Percentiles rank a stretch among this genome's conserved stretches.
Evolutionary conservation across 2,797 vertebrate genomes (phyloP).

Genomic region (Bufotes viridis): DNA sequence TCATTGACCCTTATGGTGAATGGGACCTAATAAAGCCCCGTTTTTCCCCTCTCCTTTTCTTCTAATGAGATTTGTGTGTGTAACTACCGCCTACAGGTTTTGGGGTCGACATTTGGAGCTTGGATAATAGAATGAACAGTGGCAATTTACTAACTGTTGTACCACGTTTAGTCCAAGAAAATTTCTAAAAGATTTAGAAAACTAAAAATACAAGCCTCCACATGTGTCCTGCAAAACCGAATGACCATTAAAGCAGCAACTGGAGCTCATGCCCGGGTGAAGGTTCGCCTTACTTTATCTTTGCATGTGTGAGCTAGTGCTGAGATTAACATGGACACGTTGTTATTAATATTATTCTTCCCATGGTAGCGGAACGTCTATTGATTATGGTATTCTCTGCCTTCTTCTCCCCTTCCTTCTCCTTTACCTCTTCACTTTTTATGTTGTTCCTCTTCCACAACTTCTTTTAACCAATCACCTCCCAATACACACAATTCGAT

Average conservation of each 20-base stretch:
- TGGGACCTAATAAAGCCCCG: slow-evolving; percentile 32
- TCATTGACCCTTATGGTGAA: slow-evolving; percentile 48
- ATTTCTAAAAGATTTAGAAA: no score
- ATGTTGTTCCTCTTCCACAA: background rate
- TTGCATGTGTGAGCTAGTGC: slow-evolving; percentile 33
- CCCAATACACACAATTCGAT: background rate
- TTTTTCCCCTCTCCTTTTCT: slow-evolving; percentile 9
- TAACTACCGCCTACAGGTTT: slow-evolving; percentile 15
- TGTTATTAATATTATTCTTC: slow-evolving; percentile 12
- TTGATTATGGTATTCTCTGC: slow-evolving; percentile 55
- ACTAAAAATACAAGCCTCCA: slow-evolving; percentile 22
- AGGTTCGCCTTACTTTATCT: slow-evolving; percentile 27
- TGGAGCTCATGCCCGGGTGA: slow-evolving; percentile 18
- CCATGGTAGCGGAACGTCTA: slow-evolving; percentile 32
- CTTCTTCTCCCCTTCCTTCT: slow-evolving; percentile 20
- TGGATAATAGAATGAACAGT: background rate
- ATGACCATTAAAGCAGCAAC: background rate
- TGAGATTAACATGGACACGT: background rate
- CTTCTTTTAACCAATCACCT: background rate
- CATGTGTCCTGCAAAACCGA: slow-evolving; percentile 43
- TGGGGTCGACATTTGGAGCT: slow-evolving; percentile 40
- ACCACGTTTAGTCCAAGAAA: no score
- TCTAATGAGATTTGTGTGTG: slow-evolving; percentile 30
- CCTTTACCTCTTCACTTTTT: background rate
- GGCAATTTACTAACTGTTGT: no score